These are phyloP conservation scores for Yponomeuta evonymella DNA, from an alignment of 2,888 invertebrate species.

Conservation along the genomic window DNA sequence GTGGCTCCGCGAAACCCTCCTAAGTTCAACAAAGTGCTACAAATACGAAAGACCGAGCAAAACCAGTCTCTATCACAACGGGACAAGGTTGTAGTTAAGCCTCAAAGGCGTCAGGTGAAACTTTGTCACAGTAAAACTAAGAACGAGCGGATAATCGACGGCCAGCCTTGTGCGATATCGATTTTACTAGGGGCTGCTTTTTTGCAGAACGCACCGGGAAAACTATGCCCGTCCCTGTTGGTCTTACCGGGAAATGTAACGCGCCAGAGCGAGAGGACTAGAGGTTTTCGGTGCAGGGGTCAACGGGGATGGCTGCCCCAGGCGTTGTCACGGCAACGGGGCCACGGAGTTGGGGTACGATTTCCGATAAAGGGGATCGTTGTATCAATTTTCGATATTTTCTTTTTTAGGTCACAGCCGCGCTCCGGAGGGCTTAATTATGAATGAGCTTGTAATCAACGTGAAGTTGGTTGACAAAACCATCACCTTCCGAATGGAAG, in stretches of 20 bases:
- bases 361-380: constrained; percentile 53
- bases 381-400: constrained; percentile 18
- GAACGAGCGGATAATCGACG: constrained; percentile 69
- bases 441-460: constrained; percentile 43
- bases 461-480: constrained; percentile 37
- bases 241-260: constrained; percentile 21
- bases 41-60: constrained; percentile 19
- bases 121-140: constrained; percentile 20
- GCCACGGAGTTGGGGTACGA: constrained; percentile 49
- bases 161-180: constrained; percentile 77
- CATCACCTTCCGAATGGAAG: constrained; percentile 31
- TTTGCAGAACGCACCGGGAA: constrained; percentile 34
- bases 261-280: constrained; percentile 35
- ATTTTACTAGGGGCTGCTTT: constrained; percentile 65
- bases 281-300: constrained; percentile 23
- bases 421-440: constrained; percentile 37
- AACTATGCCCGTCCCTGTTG: constrained; percentile 35
- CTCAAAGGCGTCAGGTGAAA: constrained; percentile 22
- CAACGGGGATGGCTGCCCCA: constrained; percentile 40
- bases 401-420: constrained; percentile 27
- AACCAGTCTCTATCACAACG: not conserved
- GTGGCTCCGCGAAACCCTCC: constrained; percentile 19
- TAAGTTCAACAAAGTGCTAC: constrained; percentile 2
- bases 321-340: constrained; percentile 61
- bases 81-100: not conserved